Conservation (phyloP, 2,113 vertebrate genomes). For the Colinus virginianus region DNA sequence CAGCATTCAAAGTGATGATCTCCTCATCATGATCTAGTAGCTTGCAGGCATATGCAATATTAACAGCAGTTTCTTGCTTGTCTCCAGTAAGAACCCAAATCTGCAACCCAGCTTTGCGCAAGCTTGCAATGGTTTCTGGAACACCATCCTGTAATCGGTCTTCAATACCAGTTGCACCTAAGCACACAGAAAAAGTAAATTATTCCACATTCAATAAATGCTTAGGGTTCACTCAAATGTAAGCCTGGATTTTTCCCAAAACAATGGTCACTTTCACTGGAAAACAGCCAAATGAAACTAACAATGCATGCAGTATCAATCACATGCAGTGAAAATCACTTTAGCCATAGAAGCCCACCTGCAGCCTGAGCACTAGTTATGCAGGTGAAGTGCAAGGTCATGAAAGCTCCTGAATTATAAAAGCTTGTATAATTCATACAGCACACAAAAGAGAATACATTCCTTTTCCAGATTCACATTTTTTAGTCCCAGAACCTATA, state of each 20-base stretch:
- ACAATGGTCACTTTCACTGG: background rate
- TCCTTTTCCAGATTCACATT: background rate
- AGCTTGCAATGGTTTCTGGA: slow-evolving; percentile 90
- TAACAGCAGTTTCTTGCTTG: slow-evolving; percentile 97
- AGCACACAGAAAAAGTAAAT: background rate
- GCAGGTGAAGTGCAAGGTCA: background rate
- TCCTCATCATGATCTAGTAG: slow-evolving; percentile 94
- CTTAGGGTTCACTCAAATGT: background rate
- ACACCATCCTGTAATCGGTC: slow-evolving; percentile 96
- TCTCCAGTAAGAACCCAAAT: slow-evolving; percentile 98
- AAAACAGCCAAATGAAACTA: background rate
- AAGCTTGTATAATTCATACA: background rate
- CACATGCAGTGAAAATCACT: background rate
- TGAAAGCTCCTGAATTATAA: background rate
- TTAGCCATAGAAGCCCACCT: background rate
- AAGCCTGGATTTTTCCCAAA: background rate
- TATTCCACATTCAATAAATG: background rate
- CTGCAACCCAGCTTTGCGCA: slow-evolving; percentile 92
- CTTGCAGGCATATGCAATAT: slow-evolving; percentile 95
- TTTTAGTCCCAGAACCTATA: background rate
- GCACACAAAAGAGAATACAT: background rate
- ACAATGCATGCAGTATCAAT: background rate
- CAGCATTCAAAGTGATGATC: slow-evolving; percentile 92
- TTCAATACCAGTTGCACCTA: slow-evolving; percentile 95
- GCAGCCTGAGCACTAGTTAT: background rate